Conservation (phyloP, 2,797 vertebrate genomes). For the Amblyopsis hoosieri region DNA sequence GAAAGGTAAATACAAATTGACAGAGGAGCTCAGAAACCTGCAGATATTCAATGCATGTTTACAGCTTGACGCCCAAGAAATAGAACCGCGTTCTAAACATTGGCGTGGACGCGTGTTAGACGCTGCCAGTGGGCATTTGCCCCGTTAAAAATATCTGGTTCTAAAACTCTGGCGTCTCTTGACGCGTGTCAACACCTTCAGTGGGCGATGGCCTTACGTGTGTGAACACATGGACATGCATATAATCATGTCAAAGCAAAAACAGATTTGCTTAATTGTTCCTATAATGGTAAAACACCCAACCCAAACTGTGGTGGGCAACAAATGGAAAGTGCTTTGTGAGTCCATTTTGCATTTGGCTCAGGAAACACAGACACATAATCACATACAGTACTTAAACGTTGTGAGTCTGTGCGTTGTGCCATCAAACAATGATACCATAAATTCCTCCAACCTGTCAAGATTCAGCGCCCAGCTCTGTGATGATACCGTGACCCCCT, state of each 20-base stretch:
- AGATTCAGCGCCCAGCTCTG: constrained; percentile 38
- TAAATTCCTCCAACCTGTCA: constrained; percentile 69
- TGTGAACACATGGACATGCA: constrained; percentile 37
- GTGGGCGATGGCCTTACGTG: background rate
- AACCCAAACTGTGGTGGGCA: constrained; percentile 28
- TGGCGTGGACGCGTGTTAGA: no score
- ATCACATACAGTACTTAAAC: constrained; percentile 34
- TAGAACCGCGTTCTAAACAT: no score
- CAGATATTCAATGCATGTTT: no score
- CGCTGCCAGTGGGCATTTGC: no score
- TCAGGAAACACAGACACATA: constrained; percentile 39
- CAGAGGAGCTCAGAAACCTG: no score
- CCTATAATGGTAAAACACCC: constrained; percentile 31
- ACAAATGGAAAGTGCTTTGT: constrained; percentile 33
- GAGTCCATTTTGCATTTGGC: constrained; percentile 50
- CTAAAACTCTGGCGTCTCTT: no score
- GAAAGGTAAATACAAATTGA: no score
- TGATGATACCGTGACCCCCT: constrained; percentile 59
- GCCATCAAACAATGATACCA: constrained; percentile 70
- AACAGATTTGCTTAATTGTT: constrained; percentile 42
- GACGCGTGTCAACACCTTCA: no score
- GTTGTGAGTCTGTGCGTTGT: constrained; percentile 37
- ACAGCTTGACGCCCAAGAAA: no score
- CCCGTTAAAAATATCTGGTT: no score
- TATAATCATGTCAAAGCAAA: constrained; percentile 35